Percentiles rank a stretch among this genome's conserved stretches.
Conservation (phyloP, 37 sponge, comb jelly and placozoan species). For the Mnemiopsis leidyi region DNA sequence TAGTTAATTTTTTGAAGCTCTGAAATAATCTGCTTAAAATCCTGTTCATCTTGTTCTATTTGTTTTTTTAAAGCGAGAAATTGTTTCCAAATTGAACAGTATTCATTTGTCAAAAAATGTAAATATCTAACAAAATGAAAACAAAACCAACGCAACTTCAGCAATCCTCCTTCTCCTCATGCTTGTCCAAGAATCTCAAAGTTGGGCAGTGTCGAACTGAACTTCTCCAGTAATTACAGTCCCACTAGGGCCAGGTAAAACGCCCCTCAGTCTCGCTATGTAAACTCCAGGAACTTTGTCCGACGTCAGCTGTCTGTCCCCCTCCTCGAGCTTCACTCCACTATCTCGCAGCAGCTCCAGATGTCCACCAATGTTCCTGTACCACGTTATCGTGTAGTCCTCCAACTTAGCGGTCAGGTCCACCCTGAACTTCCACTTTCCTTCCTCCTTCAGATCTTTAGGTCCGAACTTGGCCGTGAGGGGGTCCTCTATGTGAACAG, state of each 20-base stretch:
- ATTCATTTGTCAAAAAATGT: background rate
- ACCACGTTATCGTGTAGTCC: background rate
- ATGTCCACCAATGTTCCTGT: background rate
- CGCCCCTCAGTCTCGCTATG: background rate
- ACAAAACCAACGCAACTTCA: too few relatives aligned
- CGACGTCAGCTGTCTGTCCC: background rate
- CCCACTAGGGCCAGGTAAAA: background rate
- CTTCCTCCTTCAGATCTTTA: background rate
- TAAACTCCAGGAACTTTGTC: background rate
- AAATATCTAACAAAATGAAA: too few relatives aligned
- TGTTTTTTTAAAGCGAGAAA: background rate
- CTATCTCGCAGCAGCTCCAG: background rate
- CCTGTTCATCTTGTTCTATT: background rate
- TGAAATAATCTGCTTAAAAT: background rate
- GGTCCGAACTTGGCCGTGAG: background rate
- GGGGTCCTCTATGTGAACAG: background rate
- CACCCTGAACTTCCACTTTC: background rate
- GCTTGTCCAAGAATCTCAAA: too few relatives aligned
- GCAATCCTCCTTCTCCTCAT: too few relatives aligned
- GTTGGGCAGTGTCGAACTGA: too few relatives aligned
- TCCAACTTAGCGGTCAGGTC: background rate
- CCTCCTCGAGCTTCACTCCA: background rate
- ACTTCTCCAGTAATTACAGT: background rate
- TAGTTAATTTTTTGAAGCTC: background rate
- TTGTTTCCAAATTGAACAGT: background rate